Evolutionary conservation across 2,113 vertebrate species (phyloP).

Genomic region (Ceyx margarethae): DNA sequence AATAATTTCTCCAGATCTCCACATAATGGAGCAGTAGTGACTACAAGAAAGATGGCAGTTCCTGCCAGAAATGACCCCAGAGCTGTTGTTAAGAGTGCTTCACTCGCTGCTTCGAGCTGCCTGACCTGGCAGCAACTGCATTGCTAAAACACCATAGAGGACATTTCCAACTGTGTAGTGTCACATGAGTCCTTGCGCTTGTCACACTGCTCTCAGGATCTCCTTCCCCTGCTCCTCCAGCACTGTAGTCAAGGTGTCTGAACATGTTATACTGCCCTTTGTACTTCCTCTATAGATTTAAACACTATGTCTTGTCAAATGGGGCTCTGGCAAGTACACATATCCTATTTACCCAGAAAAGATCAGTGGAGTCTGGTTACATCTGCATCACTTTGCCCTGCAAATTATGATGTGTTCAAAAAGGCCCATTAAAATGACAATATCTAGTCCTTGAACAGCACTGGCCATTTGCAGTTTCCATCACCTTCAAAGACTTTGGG

Average conservation of each 20-base stretch:
- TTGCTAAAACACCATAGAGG: neutral
- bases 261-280: neutral
- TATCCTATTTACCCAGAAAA: neutral
- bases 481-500: neutral
- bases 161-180: neutral
- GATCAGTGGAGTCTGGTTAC: neutral
- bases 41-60: neutral
- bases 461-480: neutral
- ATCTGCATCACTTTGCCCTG: neutral
- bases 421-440: neutral
- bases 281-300: neutral
- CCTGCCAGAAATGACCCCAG: neutral
- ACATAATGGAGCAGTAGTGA: neutral
- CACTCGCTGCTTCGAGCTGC: neutral
- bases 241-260: neutral
- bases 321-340: neutral
- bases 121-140: neutral
- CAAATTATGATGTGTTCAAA: neutral
- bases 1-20: neutral
- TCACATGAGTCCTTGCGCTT: neutral
- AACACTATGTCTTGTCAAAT: neutral
- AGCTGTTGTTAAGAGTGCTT: neutral
- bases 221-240: neutral
- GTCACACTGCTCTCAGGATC: neutral
- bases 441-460: neutral